Conservation (phyloP, 2,888 invertebrate genomes). For the Clepsis dumicolana region DNA sequence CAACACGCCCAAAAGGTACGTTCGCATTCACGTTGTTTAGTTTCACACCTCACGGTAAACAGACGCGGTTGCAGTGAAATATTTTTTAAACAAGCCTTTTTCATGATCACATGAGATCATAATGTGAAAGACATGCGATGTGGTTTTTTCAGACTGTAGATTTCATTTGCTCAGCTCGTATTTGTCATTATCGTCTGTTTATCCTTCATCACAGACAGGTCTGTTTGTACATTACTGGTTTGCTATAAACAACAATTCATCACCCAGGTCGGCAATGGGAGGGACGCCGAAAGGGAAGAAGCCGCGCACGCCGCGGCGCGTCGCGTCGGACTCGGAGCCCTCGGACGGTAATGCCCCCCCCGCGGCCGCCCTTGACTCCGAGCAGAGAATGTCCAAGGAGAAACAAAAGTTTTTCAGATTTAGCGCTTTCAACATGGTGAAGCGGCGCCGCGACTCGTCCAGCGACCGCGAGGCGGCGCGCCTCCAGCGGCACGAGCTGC, state of each 20-base stretch:
- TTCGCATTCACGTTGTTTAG: no score
- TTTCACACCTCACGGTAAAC: no score
- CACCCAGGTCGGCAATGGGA: conserved; percentile 62
- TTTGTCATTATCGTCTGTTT: no score
- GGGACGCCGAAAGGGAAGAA: conserved; percentile 68
- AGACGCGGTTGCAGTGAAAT: no score
- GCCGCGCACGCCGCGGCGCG: conserved; percentile 65
- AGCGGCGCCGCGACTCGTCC: conserved; percentile 75
- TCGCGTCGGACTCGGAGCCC: conserved; percentile 77
- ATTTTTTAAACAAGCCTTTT: no score
- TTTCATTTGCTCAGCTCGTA: no score
- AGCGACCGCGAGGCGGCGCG: conserved; percentile 76
- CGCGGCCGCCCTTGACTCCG: conserved; percentile 79
- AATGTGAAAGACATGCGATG: no score
- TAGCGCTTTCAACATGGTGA: conserved; percentile 91
- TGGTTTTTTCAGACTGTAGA: no score
- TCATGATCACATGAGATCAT: no score
- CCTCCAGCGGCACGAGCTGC: conserved; percentile 72
- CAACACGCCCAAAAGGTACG: conserved; percentile 40
- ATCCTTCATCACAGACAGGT: no score
- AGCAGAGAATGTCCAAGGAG: conserved; percentile 93
- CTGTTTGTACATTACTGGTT: no score
- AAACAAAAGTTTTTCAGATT: conserved; percentile 95
- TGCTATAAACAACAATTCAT: no score
- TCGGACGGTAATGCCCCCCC: conserved; percentile 81